Evolutionary conservation across 1,140 invertebrate genomes (phyloP).

Genomic region (Cyclargus thomasi): DNA sequence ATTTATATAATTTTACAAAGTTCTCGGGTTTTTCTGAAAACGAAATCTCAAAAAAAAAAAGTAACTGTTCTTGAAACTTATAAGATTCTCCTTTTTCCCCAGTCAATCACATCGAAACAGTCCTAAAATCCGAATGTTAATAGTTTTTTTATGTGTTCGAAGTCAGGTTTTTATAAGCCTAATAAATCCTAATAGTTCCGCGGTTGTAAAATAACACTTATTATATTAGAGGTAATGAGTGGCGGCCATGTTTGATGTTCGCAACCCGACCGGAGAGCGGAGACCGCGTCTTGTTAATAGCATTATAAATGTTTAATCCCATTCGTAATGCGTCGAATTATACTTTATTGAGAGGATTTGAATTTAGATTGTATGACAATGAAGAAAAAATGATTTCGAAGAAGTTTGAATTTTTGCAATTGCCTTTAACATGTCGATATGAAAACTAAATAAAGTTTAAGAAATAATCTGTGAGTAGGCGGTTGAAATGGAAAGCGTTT

Average conservation of each 20-base stretch:
- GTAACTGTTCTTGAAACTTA: not conserved
- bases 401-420: not conserved
- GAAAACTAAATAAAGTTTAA: too few relatives aligned
- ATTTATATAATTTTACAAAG: too few relatives aligned
- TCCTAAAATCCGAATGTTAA: not conserved
- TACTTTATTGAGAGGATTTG: conserved; percentile 12
- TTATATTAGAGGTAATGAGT: conserved; percentile 19
- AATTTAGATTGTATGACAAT: not conserved
- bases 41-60: too few relatives aligned
- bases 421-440: not conserved
- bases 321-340: conserved; percentile 20
- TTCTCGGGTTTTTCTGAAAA: too few relatives aligned
- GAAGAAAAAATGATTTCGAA: not conserved
- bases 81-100: not conserved
- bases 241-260: conserved; percentile 20
- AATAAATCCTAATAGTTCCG: conserved; percentile 13
- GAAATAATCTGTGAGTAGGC: not conserved
- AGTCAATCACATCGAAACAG: not conserved
- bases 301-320: conserved; percentile 21
- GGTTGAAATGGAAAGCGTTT: not conserved
- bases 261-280: conserved; percentile 10
- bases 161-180: conserved; percentile 1
- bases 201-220: conserved; percentile 14
- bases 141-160: not conserved
- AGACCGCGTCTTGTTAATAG: conserved; percentile 20